Percentiles rank a stretch among this genome's conserved stretches.
These are phyloP conservation scores for Marmota monax DNA, from an alignment of 2,113 vertebrate species.

Conservation along the genomic window DNA sequence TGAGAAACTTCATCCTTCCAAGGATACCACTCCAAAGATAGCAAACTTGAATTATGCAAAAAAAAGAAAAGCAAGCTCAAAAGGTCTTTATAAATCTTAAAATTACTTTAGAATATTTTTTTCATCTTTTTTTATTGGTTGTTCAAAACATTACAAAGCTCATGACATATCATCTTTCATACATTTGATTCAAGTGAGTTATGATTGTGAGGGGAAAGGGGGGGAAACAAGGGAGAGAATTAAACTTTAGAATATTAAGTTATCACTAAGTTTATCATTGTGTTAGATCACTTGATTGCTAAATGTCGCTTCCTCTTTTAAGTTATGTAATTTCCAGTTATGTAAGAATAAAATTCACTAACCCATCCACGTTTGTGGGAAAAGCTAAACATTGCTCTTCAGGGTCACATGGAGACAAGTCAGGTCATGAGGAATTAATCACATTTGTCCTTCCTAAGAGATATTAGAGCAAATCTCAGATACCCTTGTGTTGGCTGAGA, in stretches of 20 bases:
- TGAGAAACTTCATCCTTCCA: conserved; percentile 21
- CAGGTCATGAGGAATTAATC: conserved; percentile 30
- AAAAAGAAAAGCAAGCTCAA: neutral
- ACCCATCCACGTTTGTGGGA: neutral
- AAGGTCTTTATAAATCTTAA: conserved; percentile 46
- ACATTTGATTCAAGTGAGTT: too few species aligned
- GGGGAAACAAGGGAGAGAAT: too few species aligned
- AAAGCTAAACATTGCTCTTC: conserved; percentile 34
- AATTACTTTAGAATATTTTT: neutral
- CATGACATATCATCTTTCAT: too few species aligned
- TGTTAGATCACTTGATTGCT: conserved; percentile 60
- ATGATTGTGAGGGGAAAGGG: too few species aligned
- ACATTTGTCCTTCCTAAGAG: neutral
- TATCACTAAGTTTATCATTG: conserved; percentile 49
- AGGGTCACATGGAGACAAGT: neutral
- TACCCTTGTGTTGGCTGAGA: neutral
- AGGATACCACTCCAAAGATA: neutral
- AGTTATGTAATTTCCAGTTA: conserved; percentile 65
- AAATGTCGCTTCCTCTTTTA: conserved; percentile 71
- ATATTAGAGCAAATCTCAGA: conserved; percentile 17
- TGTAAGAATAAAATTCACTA: conserved; percentile 48
- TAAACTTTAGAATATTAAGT: conserved; percentile 12
- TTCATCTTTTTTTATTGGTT: too few species aligned
- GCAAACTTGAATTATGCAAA: neutral
- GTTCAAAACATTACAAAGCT: too few species aligned